Evolutionary conservation across 2,113 vertebrate genomes (phyloP).

Genomic region (Jaculus jaculus): DNA sequence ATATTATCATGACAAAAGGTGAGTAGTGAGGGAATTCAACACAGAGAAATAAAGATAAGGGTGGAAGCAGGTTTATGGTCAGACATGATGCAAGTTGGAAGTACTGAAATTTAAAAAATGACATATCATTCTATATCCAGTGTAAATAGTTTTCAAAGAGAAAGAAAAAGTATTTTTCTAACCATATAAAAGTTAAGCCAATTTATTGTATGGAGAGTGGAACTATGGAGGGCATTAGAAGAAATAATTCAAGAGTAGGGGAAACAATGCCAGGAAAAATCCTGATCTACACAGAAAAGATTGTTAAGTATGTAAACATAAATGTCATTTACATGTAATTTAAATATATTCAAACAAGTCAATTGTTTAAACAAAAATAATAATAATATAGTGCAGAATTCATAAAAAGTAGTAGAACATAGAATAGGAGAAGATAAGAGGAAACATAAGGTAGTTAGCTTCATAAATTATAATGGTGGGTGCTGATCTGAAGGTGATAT

Average conservation of each 20-base stretch:
- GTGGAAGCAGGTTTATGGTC: background rate
- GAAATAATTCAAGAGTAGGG: background rate
- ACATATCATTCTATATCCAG: background rate
- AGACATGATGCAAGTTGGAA: background rate
- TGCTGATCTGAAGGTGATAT: background rate
- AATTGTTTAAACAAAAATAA: background rate
- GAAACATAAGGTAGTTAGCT: background rate
- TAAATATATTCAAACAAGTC: background rate
- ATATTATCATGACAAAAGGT: background rate
- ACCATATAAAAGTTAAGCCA: background rate
- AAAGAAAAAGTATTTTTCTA: background rate
- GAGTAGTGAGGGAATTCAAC: no score
- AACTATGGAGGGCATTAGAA: background rate
- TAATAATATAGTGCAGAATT: background rate
- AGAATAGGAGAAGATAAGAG: background rate
- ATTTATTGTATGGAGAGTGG: background rate
- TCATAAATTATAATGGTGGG: background rate
- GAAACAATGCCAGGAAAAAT: background rate
- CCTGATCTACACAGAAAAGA: background rate
- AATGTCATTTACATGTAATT: background rate
- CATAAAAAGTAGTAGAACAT: background rate
- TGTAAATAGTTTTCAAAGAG: background rate
- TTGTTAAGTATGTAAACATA: background rate
- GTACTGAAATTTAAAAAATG: background rate
- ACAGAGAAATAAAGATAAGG: background rate